Conservation (phyloP, 2,888 invertebrate genomes). For the Oxytorus armatus region DNA sequence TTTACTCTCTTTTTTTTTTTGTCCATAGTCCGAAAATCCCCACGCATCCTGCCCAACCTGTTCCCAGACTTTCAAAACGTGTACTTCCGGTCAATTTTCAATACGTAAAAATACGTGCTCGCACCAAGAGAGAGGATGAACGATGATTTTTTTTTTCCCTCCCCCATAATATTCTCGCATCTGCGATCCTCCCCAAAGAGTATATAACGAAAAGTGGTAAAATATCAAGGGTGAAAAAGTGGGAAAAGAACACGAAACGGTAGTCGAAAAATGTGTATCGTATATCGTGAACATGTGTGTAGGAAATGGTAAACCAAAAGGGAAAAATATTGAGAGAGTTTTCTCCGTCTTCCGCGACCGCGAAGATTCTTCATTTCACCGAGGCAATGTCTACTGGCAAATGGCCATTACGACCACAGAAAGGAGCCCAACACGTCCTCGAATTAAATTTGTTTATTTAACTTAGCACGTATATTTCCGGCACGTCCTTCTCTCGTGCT, state of each 20-base stretch:
- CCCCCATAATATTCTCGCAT: conserved; percentile 52
- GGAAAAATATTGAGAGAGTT: conserved; percentile 34
- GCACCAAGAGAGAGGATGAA: conserved; percentile 18
- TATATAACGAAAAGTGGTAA: conserved; percentile 40
- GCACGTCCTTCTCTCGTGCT: conserved; percentile 38
- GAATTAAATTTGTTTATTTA: conserved; percentile 70
- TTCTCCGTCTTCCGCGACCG: conserved; percentile 16
- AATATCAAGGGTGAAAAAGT: conserved; percentile 24
- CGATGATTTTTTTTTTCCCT: conserved; percentile 54
- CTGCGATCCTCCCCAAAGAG: conserved; percentile 35
- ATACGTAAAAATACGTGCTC: neutral
- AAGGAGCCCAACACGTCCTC: conserved; percentile 30
- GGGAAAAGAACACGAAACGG: conserved; percentile 32
- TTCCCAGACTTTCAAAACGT: conserved; percentile 45
- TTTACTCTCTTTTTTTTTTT: conserved; percentile 28
- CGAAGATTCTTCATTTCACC: conserved; percentile 33
- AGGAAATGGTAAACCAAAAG: conserved; percentile 53
- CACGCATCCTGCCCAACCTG: conserved; percentile 59
- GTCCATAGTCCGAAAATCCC: conserved; percentile 3
- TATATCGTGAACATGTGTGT: conserved; percentile 59
- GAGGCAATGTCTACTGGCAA: conserved; percentile 10
- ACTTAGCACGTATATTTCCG: conserved; percentile 67
- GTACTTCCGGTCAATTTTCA: conserved; percentile 59
- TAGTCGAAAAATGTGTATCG: conserved; percentile 44
- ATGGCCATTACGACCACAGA: conserved; percentile 43